Percentiles rank a stretch among this genome's conserved stretches.
Evolutionary conservation across 2,888 invertebrate genomes (phyloP).

Genomic region (Dynastes tityus): DNA sequence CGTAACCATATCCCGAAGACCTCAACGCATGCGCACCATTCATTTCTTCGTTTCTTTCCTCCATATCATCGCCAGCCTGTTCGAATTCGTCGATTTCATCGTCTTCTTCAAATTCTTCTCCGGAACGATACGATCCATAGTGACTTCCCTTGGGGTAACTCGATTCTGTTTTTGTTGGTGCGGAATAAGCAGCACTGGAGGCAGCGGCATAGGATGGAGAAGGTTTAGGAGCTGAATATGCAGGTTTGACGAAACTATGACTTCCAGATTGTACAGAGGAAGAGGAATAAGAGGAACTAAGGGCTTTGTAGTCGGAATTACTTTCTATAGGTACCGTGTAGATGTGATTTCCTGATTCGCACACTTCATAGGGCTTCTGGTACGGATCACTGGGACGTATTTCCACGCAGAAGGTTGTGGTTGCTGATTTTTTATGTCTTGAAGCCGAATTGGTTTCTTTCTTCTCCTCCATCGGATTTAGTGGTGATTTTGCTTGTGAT

Average conservation of each 20-base stretch:
- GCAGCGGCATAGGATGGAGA: constrained; percentile 47
- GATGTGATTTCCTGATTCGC: constrained; percentile 61
- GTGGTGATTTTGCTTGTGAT: constrained; percentile 30
- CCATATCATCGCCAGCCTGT: constrained; percentile 50
- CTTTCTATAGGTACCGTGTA: constrained; percentile 52
- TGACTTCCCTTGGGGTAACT: constrained; percentile 27
- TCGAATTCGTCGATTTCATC: constrained; percentile 48
- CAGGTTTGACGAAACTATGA: constrained; percentile 41
- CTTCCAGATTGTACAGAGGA: constrained; percentile 38
- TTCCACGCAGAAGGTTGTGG: constrained; percentile 71
- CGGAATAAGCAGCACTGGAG: constrained; percentile 54
- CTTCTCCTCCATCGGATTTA: constrained; percentile 45
- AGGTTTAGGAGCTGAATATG: constrained; percentile 51
- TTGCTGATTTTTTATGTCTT: constrained; percentile 67
- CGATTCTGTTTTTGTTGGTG: constrained; percentile 36
- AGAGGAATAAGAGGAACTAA: constrained; percentile 49
- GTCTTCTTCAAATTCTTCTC: constrained; percentile 39
- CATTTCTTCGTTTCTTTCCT: constrained; percentile 56
- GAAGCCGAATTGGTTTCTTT: constrained; percentile 51
- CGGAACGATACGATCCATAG: constrained; percentile 50
- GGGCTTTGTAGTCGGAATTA: constrained; percentile 50
- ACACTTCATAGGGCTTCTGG: constrained; percentile 68
- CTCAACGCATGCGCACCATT: constrained; percentile 50
- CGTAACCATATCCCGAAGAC: constrained; percentile 55
- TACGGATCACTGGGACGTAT: constrained; percentile 67